These are phyloP conservation scores for Ploceus nigricollis DNA, from an alignment of 2,113 vertebrate genomes.

Conservation along the genomic window DNA sequence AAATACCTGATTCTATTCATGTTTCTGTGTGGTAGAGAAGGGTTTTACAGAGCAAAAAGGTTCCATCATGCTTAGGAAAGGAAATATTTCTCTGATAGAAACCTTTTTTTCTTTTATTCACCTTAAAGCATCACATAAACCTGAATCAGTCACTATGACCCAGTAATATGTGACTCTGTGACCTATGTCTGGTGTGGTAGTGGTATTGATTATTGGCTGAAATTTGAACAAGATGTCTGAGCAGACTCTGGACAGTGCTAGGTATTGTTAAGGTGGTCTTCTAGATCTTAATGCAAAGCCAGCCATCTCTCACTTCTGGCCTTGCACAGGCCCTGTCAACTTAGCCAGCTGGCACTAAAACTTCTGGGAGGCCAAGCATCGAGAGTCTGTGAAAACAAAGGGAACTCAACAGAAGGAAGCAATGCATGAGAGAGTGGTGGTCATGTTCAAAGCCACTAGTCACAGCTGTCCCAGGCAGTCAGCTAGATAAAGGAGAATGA, in stretches of 20 bases:
- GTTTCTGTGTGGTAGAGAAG: neutral
- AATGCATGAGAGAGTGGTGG: neutral
- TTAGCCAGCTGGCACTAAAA: slow-evolving; percentile 6
- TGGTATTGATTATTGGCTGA: neutral
- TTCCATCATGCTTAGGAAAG: neutral
- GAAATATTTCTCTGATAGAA: neutral
- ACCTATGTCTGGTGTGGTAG: neutral
- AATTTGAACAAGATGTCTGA: neutral
- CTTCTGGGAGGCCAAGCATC: slow-evolving; percentile 14
- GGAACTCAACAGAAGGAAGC: slow-evolving; percentile 15
- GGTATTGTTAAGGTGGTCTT: neutral
- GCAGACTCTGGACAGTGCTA: neutral
- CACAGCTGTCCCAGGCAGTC: slow-evolving; percentile 21
- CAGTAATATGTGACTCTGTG: neutral
- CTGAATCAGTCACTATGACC: neutral
- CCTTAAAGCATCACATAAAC: neutral
- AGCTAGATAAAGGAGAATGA: neutral
- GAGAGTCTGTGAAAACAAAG: neutral
- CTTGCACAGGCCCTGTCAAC: neutral
- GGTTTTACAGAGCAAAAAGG: neutral
- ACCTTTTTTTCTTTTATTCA: neutral
- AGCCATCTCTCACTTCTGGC: neutral
- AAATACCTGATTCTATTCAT: neutral
- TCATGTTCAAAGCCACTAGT: slow-evolving; percentile 9
- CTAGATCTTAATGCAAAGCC: neutral